Evolutionary conservation across 2,113 vertebrate genomes (phyloP).

Genomic region (Sula dactylatra): DNA sequence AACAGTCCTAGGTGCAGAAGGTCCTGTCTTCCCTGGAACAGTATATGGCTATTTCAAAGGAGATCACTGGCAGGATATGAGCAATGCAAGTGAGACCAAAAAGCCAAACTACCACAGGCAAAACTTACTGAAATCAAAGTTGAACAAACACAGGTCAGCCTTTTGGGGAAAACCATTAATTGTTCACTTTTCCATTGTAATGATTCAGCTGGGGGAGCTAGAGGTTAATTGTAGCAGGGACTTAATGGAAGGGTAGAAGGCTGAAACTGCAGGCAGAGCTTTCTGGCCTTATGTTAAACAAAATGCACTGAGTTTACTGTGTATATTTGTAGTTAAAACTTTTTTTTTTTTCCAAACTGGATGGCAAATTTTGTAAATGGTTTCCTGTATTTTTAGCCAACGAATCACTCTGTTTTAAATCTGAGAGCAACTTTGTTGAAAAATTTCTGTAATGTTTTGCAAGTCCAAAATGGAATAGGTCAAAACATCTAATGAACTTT

Average conservation of each 20-base stretch:
- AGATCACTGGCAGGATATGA: background rate
- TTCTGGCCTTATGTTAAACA: background rate
- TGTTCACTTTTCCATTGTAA: conserved; percentile 1
- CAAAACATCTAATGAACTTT: background rate
- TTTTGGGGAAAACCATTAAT: background rate
- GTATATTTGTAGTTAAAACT: background rate
- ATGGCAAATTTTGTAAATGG: background rate
- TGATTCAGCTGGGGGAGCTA: conserved; percentile 65
- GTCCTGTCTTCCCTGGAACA: background rate
- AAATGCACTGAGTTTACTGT: background rate
- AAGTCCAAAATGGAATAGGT: background rate
- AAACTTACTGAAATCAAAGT: background rate
- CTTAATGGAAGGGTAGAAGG: background rate
- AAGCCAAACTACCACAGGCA: background rate
- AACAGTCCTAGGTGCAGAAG: background rate
- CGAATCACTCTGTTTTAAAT: background rate
- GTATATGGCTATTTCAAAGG: background rate
- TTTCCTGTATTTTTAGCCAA: background rate
- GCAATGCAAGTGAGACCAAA: background rate
- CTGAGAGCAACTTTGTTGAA: background rate
- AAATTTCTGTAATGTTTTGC: background rate
- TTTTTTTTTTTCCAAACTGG: background rate
- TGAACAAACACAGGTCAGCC: background rate
- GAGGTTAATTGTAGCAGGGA: conserved; percentile 20
- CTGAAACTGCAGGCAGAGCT: background rate